Percentiles rank a stretch among this genome's conserved stretches.
phyloP scores from a whole-genome alignment of 2,888 invertebrate genomes.

The Hemithea aestivaria region DNA sequence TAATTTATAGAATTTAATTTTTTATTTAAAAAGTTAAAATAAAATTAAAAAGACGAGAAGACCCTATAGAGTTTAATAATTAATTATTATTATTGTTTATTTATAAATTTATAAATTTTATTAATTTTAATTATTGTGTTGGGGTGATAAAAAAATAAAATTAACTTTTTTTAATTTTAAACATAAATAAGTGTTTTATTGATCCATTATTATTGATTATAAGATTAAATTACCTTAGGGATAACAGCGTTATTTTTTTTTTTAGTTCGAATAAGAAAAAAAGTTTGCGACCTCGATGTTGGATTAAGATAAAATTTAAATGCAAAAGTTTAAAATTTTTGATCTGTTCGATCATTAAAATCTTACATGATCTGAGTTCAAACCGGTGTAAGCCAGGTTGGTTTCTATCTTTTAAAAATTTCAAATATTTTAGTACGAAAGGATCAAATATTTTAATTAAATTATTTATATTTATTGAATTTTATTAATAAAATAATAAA shows the following conservation, averaged over 20 bases:
- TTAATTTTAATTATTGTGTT: conserved; percentile 74
- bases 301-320: conserved; percentile 86
- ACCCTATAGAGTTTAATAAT: conserved; percentile 85
- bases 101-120: conserved; percentile 38
- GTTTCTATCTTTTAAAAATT: conserved; percentile 86
- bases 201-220: conserved; percentile 80
- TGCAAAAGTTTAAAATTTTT: conserved; percentile 83
- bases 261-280: conserved; percentile 85
- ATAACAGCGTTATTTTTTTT: conserved; percentile 91
- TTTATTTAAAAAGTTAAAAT: conserved; percentile 83
- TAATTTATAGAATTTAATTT: conserved; percentile 64
- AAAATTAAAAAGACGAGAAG: conserved; percentile 84
- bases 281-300: conserved; percentile 94
- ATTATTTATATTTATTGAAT: conserved; percentile 60
- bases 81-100: conserved; percentile 55
- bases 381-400: conserved; percentile 91
- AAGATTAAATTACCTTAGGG: conserved; percentile 89
- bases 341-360: conserved; percentile 91
- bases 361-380: conserved; percentile 94
- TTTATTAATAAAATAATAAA: conserved; percentile 34
- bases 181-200: conserved; percentile 62
- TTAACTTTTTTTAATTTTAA: conserved; percentile 69
- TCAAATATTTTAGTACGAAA: conserved; percentile 87
- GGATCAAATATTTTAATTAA: conserved; percentile 82
- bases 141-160: conserved; percentile 82